Percentiles rank a stretch among this genome's conserved stretches.
These are phyloP conservation scores for Mus minutoides DNA, from an alignment of 2,797 vertebrate species.

Conservation along the genomic window DNA sequence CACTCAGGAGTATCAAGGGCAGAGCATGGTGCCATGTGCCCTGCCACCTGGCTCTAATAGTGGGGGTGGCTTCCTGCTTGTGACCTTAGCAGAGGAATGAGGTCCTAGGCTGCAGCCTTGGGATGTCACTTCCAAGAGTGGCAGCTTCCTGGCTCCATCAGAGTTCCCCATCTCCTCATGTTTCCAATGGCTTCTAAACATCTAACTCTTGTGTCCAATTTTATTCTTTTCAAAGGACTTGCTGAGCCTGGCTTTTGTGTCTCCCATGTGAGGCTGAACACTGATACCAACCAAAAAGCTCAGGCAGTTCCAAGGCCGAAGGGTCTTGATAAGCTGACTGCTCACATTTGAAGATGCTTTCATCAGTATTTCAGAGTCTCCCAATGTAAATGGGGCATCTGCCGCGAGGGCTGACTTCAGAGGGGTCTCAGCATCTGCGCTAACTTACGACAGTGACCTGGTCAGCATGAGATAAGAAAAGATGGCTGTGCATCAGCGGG, in stretches of 20 bases:
- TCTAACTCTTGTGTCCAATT: accelerated
- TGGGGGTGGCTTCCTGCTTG: background rate
- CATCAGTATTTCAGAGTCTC: background rate
- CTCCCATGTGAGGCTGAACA: background rate
- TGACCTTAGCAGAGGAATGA: background rate
- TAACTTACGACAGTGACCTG: background rate
- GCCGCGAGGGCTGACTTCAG: background rate
- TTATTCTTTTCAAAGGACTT: background rate
- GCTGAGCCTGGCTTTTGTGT: no score
- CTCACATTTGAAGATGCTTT: background rate
- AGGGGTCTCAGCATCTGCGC: background rate
- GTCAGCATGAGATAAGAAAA: background rate
- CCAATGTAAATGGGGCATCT: background rate
- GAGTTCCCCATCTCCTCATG: no score
- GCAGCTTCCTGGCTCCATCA: accelerated
- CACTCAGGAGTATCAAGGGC: background rate
- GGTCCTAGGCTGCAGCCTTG: background rate
- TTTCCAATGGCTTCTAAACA: background rate
- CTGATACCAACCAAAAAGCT: background rate
- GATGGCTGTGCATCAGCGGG: background rate
- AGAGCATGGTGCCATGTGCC: accelerated
- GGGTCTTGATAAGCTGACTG: accelerated
- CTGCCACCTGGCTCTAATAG: background rate
- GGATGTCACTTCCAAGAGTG: background rate
- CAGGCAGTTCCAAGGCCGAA: background rate